These are phyloP conservation scores for Microcebus ravelobensis DNA, from an alignment of 2,113 vertebrate genomes.

Conservation along the genomic window DNA sequence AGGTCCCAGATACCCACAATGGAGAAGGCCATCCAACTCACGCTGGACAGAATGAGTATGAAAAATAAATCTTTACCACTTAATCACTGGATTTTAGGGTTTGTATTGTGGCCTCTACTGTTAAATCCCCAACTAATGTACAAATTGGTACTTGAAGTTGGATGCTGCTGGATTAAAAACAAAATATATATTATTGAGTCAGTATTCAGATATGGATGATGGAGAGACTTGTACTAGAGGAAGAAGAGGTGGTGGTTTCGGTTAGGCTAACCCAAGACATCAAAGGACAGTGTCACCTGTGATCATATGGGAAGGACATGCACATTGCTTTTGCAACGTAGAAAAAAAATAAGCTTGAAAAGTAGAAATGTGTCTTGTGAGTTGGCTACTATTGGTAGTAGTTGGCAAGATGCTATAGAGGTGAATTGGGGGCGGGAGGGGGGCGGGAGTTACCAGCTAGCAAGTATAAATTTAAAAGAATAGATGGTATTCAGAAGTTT, in stretches of 20 bases:
- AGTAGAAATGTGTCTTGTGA: background rate
- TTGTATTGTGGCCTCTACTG: background rate
- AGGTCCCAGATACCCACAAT: background rate
- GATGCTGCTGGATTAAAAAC: background rate
- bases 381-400: background rate
- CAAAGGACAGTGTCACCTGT: background rate
- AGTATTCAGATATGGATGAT: background rate
- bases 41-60: background rate
- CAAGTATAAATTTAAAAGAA: background rate
- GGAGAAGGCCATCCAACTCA: rapidly evolving
- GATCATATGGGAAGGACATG: no score
- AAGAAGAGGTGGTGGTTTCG: background rate
- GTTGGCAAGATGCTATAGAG: background rate
- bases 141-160: background rate
- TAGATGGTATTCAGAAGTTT: background rate
- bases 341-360: background rate
- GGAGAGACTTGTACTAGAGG: background rate
- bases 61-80: background rate
- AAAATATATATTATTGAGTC: background rate
- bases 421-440: background rate
- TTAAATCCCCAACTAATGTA: background rate
- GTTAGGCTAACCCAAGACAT: background rate
- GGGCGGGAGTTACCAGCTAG: background rate
- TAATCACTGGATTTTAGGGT: background rate
- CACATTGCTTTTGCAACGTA: background rate